Evolutionary conservation across 2,113 vertebrate genomes (phyloP), one percentile per base, ranked within the genome.

Genomic region (Apistogramma diplotaenia): DNA sequence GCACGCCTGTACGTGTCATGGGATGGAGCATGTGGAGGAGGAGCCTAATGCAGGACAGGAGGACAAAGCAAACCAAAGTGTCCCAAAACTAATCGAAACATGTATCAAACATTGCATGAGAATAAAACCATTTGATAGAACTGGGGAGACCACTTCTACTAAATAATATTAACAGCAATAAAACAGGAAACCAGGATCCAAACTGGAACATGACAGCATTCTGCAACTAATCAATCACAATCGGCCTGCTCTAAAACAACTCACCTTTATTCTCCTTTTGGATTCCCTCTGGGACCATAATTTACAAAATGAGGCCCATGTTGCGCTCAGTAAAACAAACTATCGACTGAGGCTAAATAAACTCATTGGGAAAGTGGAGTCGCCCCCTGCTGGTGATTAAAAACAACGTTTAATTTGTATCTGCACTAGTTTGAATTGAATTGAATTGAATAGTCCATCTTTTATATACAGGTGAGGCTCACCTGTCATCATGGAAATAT

Each of bases 281-380:
- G 60, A 25, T 12, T 65, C 0, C 3, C 25, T 7, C 35, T 43
- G 60, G 40, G 60, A 65, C 60, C 35, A 16, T 43, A 25, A 25
- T 65, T 25, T 43, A 43, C 35, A 25, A 40, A 62, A 58, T 58
- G 25, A 18, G 31, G 15, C 29, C 31, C 15, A 58, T 31, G 4
- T 58, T 27, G 27, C 0, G 0, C 29, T 31, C 16, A 29, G 6
- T 58, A 58, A 31, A 25, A 58, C 56, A 58, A 31, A 19, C 56
- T 31, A 19, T 7, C 12, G 27, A 58, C 25, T 58, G 27, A 58
- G 56, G 29, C 27, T 27, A 4, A 31, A 31, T 58, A 58, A 58
- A 31, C 16, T 18, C 0, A 29, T 58, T 25, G 18, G 2, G 15
- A 5, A 57, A 57, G 56, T 58, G n/a, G 37, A 40, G 23, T 62